phyloP scores from a whole-genome alignment of 2,797 vertebrate genomes.

The Toxotes lorentzi region DNA sequence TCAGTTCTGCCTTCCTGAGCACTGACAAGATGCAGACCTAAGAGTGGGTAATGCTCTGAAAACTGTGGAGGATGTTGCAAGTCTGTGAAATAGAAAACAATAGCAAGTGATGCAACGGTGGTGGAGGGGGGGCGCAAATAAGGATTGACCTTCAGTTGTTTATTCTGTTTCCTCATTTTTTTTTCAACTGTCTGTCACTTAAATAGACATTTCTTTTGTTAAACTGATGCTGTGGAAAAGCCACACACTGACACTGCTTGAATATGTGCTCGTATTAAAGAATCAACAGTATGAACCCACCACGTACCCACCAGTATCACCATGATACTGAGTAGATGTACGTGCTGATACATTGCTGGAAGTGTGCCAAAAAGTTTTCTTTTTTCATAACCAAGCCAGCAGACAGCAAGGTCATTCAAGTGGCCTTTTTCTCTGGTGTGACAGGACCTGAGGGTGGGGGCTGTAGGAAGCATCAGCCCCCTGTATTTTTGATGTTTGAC shows the following conservation, averaged over 20 bases:
- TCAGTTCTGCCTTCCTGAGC: constrained; percentile 31
- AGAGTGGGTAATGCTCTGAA: constrained; percentile 19
- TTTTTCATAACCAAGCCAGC: constrained; percentile 21
- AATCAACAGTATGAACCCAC: neutral
- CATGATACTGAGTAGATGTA: neutral
- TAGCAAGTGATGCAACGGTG: neutral
- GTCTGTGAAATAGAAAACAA: constrained; percentile 9
- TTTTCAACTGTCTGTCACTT: neutral
- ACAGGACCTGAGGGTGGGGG: constrained; percentile 16
- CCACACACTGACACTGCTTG: too few species aligned
- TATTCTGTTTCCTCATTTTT: neutral
- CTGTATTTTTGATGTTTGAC: constrained; percentile 20
- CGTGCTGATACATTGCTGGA: constrained; percentile 5
- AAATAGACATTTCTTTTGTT: neutral
- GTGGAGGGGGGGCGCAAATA: neutral
- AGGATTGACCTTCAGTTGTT: constrained; percentile 11
- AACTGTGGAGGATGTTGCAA: constrained; percentile 1
- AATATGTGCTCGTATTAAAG: too few species aligned
- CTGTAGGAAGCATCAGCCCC: neutral
- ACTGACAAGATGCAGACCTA: constrained; percentile 30
- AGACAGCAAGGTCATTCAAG: constrained; percentile 36
- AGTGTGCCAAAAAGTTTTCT: neutral
- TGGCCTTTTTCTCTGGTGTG: neutral
- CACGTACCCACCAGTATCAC: too few species aligned
- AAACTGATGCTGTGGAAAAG: neutral